Evolutionary conservation across 1,140 invertebrate genomes (phyloP).

Genomic region (Belonocnema kinseyi): DNA sequence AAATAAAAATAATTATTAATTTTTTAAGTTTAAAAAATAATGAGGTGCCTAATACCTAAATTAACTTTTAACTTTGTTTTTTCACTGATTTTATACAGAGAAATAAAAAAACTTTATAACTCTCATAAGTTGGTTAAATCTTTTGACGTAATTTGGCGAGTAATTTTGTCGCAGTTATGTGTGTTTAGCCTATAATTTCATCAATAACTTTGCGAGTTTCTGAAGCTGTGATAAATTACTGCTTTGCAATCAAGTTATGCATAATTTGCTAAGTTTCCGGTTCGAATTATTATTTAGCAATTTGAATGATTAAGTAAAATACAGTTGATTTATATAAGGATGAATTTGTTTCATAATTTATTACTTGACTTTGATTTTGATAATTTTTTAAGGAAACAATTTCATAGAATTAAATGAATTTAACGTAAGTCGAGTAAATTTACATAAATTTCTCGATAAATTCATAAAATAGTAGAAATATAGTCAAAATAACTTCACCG

Average conservation of each 20-base stretch:
- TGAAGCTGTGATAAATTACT: slow-evolving; percentile 19
- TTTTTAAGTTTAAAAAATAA: background rate
- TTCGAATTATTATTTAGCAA: background rate
- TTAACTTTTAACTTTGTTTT: background rate
- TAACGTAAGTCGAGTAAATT: too few relatives aligned
- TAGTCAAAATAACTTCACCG: too few relatives aligned
- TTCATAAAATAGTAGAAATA: too few relatives aligned
- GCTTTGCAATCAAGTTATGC: slow-evolving; percentile 24
- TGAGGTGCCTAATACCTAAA: background rate
- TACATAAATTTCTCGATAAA: too few relatives aligned
- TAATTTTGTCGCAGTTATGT: background rate
- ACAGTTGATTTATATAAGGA: background rate
- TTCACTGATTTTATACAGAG: background rate
- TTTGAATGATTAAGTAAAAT: slow-evolving; percentile 7
- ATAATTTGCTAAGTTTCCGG: slow-evolving; percentile 24
- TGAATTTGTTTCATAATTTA: background rate
- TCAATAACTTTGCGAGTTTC: slow-evolving; percentile 24
- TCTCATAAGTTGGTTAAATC: background rate
- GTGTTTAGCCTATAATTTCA: slow-evolving; percentile 27
- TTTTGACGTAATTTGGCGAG: background rate
- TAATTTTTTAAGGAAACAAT: too few relatives aligned
- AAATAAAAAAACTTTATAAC: background rate
- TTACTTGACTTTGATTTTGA: too few relatives aligned
- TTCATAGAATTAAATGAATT: too few relatives aligned
- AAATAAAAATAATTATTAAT: too few relatives aligned